Percentiles rank a stretch among this genome's conserved stretches.
Evolutionary conservation across 2,113 vertebrate genomes (phyloP).

Genomic region (Bungarus multicinctus): DNA sequence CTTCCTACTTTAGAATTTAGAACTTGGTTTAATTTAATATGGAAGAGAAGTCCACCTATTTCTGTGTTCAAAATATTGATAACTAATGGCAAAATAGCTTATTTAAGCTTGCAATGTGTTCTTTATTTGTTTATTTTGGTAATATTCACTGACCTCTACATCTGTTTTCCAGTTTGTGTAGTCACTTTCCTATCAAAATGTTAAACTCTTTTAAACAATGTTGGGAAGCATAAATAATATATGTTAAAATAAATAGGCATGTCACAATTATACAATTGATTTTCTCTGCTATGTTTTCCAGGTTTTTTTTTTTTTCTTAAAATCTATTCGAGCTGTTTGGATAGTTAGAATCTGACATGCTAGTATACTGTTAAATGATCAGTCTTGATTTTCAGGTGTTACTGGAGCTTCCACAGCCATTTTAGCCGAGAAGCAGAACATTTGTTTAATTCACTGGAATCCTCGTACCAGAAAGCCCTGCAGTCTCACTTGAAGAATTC

Average conservation of each 20-base stretch:
- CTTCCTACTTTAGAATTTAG: neutral
- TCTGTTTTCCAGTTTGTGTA: neutral
- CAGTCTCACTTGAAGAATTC: constrained; percentile 95
- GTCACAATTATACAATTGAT: neutral
- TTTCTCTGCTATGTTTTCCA: neutral
- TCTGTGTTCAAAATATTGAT: neutral
- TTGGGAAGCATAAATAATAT: neutral
- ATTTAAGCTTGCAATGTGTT: neutral
- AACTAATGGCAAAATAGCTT: neutral
- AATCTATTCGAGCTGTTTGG: neutral
- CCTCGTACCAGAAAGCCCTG: constrained; percentile 95
- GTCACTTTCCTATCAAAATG: neutral
- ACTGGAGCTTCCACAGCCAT: constrained; percentile 96
- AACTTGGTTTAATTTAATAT: neutral
- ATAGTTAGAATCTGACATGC: neutral
- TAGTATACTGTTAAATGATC: accelerated
- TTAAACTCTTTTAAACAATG: neutral
- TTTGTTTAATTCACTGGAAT: constrained; percentile 90
- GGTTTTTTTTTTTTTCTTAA: neutral
- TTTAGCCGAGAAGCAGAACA: constrained; percentile 94
- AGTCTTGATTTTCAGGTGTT: constrained; percentile 77
- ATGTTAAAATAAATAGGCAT: neutral
- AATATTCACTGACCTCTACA: neutral
- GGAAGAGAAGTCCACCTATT: too few relatives aligned
- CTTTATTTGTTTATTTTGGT: neutral